These are phyloP conservation scores for Sebastolobus alascanus DNA, from an alignment of 2,797 vertebrate species.

Conservation along the genomic window DNA sequence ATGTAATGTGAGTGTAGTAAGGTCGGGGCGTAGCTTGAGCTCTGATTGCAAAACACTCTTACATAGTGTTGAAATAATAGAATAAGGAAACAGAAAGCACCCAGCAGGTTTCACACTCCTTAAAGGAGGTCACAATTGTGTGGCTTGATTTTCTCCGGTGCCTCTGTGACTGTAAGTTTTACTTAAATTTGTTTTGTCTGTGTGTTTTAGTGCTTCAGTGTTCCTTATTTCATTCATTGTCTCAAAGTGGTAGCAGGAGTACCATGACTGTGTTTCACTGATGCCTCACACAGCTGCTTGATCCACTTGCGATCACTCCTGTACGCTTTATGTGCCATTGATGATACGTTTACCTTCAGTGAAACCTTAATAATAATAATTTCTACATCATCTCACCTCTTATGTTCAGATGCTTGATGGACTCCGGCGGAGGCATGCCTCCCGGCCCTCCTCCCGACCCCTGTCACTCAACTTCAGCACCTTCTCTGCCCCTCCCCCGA, in stretches of 20 bases:
- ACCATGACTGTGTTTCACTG: background rate
- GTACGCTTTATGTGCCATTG: background rate
- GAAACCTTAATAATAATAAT: background rate
- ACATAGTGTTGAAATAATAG: conserved; percentile 56
- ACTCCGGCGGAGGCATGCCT: conserved; percentile 81
- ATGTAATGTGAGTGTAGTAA: conserved; percentile 38
- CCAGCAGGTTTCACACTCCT: background rate
- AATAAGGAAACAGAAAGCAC: conserved; percentile 30
- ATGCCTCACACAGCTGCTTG: conserved; percentile 4
- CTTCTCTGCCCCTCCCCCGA: conserved; percentile 83
- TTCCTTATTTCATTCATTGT: background rate
- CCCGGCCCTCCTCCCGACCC: conserved; percentile 77
- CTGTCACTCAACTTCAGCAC: conserved; percentile 86
- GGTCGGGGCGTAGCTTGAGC: conserved; percentile 20
- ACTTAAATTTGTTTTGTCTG: background rate
- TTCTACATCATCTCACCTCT: background rate
- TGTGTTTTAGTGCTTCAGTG: background rate
- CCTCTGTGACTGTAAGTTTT: background rate
- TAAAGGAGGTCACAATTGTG: conserved; percentile 10
- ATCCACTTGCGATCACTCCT: background rate
- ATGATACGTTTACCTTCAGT: conserved; percentile 5
- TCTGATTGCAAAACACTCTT: conserved; percentile 59
- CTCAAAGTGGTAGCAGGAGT: background rate
- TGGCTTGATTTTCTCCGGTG: conserved; percentile 2
- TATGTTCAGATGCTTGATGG: conserved; percentile 85